Base-by-base conservation (phyloP, 1,140 invertebrate genomes). In the Dendroctonus valens region DNA sequence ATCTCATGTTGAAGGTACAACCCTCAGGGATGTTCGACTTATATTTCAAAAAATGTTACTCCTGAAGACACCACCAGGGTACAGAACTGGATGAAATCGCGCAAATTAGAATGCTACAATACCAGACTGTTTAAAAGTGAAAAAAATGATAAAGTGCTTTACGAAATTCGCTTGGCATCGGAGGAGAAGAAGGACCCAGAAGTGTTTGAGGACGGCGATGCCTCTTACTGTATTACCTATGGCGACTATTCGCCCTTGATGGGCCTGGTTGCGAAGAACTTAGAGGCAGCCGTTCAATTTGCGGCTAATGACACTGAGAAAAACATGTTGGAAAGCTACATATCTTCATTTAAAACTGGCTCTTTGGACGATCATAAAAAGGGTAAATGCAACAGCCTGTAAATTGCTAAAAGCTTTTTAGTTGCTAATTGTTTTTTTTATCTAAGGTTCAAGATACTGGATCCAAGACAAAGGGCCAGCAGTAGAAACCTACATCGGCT, bases 31-130 rank as follows among this genome's bases (percentile, higher is more conserved):
- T 84, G 91, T 8, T 95, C 94, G 6, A 95, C 94, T 40, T 98
- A 98, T 78, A 94, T 94, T 77, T 97, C 95, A n/a, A 40, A 83
- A 86, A 97, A 97, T 75, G 94, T 93, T 77, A 92, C 88, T 37
- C 80, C 87, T 68, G 85, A 89, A 65, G 96, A 98, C 82, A 89
- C 92, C 2, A 87, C 92, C 68, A 78, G 90, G 54, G 88, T 95
- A 4, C 91, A 91, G 74, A 86, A 91, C 62, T 97, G 93, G 83
- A 82, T 97, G 79, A 91, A 91, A 70, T 81, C 82, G 3, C 88
- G 92, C 75, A 84, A 88, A 68, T 82, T 97, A 49, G 94, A 96
- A 79, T 89, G 87, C 0, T 96, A 92, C 74, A 97, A 95, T 77
- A 89, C 89, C 58, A 84, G 96, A 72, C 87, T 93, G 41, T 94